phyloP scores from a whole-genome alignment of 2,113 vertebrate genomes.

The Catharus minimus region DNA sequence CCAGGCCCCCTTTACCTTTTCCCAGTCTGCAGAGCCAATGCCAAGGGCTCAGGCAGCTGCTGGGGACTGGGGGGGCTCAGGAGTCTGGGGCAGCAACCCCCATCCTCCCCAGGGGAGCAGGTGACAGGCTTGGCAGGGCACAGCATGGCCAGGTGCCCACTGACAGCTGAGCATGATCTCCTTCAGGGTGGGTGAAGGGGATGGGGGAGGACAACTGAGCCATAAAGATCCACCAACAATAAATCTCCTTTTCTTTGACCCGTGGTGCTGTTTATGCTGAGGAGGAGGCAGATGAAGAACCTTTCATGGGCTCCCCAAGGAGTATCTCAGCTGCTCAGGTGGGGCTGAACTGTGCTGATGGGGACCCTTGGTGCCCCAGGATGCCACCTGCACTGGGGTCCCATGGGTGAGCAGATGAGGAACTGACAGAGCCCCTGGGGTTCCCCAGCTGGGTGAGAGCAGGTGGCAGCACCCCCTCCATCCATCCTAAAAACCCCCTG shows the following conservation, averaged over 20 bases:
- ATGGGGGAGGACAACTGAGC: background rate
- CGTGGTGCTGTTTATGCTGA: background rate
- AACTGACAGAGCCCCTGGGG: background rate
- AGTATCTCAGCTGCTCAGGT: background rate
- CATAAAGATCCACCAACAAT: background rate
- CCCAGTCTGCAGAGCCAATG: background rate
- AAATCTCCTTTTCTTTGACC: background rate
- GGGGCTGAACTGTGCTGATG: background rate
- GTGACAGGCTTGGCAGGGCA: background rate
- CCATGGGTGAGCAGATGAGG: background rate
- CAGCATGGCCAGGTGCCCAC: background rate
- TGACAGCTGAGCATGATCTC: background rate
- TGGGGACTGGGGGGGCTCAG: accelerated
- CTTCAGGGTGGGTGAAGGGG: accelerated
- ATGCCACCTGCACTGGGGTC: accelerated
- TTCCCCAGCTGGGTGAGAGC: background rate
- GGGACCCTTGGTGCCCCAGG: accelerated
- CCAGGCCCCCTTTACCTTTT: background rate
- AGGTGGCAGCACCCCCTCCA: background rate
- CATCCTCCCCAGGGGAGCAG: background rate
- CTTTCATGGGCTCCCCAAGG: accelerated
- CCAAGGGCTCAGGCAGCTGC: background rate
- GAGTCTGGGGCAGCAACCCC: background rate
- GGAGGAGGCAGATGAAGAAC: background rate
- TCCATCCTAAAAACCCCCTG: background rate